Evolutionary conservation across 2,888 invertebrate genomes (phyloP), one percentile per base, ranked within the genome.

Genomic region (Aquatica leii): DNA sequence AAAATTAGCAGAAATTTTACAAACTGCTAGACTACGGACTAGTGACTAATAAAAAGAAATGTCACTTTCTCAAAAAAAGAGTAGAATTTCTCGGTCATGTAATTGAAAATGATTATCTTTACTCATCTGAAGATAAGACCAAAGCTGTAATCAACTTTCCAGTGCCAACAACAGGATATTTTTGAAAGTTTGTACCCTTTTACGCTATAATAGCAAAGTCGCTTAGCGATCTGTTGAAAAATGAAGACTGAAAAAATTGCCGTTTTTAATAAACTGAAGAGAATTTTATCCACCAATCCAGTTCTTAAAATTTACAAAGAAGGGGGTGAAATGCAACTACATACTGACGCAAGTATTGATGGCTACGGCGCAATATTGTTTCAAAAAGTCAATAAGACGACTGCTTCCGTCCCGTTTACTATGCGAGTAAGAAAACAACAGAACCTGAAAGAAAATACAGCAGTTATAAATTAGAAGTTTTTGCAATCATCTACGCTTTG

Each of bases 201-300:
- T 79, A 76, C 62, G 67, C 77, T 0, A 52, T 68, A 2, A 72
- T 76, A n/a, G 78, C 78, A 0, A 75, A 71, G 59, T 77, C 76
- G 34, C 59, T n/a, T 78, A 73, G 74, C 2, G 76, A 80, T 31
- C 12, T 74, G 15, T 55, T 73, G 41, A 72, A 68, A 48, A 69
- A 71, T 17, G 68, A 61, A 46, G 8, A 55, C 56, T 2, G 46
- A 54, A 24, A 40, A 69, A 48, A 51, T 21, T 48, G 37, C 9
- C 35, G 62, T 70, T 12, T 72, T 72, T 31, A 18, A 63, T 18
- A 12, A 51, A 15, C 41, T 71, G 11, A 71, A 73, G 17, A 17
- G 56, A 48, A 35, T 37, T 49, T 12, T 73, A 9, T 18, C 59
- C n/a, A 40, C n/a, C 9, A 20, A 66, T 57, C 69, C 70, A 35